Base-by-base conservation (phyloP, 2,797 vertebrate genomes). In the Hyperoplus lanceolatus region DNA sequence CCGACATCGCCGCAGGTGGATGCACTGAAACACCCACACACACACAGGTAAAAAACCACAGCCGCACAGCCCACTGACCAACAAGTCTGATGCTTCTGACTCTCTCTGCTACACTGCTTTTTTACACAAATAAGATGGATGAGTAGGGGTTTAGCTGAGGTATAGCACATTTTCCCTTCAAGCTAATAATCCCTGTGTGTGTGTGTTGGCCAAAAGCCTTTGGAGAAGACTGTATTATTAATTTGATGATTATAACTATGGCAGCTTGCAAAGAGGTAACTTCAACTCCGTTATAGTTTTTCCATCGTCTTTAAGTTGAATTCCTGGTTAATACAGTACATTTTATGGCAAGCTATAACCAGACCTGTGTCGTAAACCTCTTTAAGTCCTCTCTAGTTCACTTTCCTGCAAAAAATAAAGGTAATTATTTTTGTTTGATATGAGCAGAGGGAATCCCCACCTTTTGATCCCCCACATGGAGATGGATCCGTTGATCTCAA, bases 1-100 rank as follows among this genome's bases (percentile, higher is more conserved):
- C 1, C 10, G 71, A 65, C 54, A 36, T 62, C 21, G 16, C 75
- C 45, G 70, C 81, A 78, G 81, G 73, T 60, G 79, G 60, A 80
- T 63, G 18, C 46, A 60, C 18, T 7, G 68, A 68, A 59, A 78
- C 56, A n/a, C 43, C 38, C 8, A 5, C 58, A 78, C 56, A n/a
- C 43, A 42, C 6, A 4, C 58, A 38, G 63, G 70, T 76, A 63
- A 42, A 63, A 42, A 5, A 43, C 9, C 42, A 48, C 48, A 41
- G 57, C 69, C 11, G 60, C 55, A 5, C 18, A 65, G 12, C n/a
- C 8, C 13, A 69, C 21, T 8, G 1, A 55, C 21, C n/a, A n/a
- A n/a, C 56, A 48, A 8, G 49, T 43, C 49, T n/a, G 56, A 3
- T 2, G 12, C 38, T 18, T 63, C 49, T 4, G 1, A 10, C 3